Conservation (phyloP, 1,140 invertebrate genomes). For the Brachionus sp. region DNA sequence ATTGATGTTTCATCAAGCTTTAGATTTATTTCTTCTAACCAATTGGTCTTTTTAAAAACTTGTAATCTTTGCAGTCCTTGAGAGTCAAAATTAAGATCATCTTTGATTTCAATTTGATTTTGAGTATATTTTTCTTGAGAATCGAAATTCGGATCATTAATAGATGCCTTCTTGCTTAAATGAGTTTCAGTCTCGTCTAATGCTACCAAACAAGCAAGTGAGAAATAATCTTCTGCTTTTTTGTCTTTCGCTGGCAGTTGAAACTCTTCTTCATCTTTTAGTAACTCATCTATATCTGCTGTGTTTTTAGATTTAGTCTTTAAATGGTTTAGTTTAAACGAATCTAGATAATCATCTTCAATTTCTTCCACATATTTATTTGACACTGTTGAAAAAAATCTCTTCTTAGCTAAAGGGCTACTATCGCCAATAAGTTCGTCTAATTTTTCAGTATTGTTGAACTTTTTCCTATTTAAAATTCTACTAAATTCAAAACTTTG, state of each 20-base stretch:
- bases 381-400: background rate
- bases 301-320: background rate
- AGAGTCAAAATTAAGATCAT: conserved; percentile 9
- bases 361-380: background rate
- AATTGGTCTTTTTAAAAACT: background rate
- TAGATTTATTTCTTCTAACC: background rate
- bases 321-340: background rate
- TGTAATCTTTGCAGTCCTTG: background rate
- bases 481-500: background rate
- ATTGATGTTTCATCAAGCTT: background rate
- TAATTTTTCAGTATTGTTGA: background rate
- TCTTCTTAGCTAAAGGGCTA: background rate
- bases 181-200: background rate
- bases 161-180: background rate
- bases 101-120: background rate
- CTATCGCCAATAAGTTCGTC: background rate
- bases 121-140: background rate
- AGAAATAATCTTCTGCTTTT: background rate
- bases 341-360: background rate
- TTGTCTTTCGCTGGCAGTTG: background rate
- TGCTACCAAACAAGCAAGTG: background rate
- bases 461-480: background rate
- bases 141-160: background rate
- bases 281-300: background rate
- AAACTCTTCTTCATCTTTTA: background rate